Evolutionary conservation across 2,888 invertebrate genomes (phyloP).

Genomic region (Eristalinus sepulchralis): DNA sequence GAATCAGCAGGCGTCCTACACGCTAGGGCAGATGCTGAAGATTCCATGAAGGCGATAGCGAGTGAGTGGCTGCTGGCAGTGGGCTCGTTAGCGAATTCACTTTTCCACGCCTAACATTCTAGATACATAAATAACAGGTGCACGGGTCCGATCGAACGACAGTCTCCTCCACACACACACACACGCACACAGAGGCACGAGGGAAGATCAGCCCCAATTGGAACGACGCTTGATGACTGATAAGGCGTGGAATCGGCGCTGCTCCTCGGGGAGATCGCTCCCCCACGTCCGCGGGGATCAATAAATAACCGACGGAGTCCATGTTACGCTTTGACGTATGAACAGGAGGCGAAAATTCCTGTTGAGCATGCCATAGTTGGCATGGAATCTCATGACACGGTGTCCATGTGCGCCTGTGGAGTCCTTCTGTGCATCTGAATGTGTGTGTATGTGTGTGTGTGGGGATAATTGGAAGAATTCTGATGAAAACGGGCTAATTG

Average conservation of each 20-base stretch:
- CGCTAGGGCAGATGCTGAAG: conserved; percentile 34
- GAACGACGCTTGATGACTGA: conserved; percentile 31
- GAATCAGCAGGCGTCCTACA: conserved; percentile 4
- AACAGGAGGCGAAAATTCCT: conserved; percentile 45
- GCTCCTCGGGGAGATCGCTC: conserved; percentile 26
- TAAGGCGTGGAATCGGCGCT: conserved; percentile 2
- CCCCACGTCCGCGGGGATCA: conserved; percentile 28
- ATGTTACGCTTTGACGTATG: conserved; percentile 32
- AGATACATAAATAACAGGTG: conserved; percentile 53
- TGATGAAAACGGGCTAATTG: conserved; percentile 45
- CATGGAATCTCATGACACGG: not conserved
- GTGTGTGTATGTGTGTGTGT: not conserved
- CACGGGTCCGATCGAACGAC: not conserved
- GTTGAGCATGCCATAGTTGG: conserved; percentile 21
- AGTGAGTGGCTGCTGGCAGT: not conserved
- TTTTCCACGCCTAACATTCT: conserved; percentile 15
- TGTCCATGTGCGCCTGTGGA: not conserved
- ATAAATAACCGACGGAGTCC: conserved; percentile 42
- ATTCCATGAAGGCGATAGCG: conserved; percentile 13
- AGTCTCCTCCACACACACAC: not conserved
- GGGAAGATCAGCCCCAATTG: not conserved
- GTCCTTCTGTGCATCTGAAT: not conserved
- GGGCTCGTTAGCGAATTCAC: conserved; percentile 29
- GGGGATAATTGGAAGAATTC: conserved; percentile 28
- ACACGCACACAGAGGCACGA: not conserved